Evolutionary conservation across 2,888 invertebrate species (phyloP).

Genomic region (Caenorhabditis zanzibari): DNA sequence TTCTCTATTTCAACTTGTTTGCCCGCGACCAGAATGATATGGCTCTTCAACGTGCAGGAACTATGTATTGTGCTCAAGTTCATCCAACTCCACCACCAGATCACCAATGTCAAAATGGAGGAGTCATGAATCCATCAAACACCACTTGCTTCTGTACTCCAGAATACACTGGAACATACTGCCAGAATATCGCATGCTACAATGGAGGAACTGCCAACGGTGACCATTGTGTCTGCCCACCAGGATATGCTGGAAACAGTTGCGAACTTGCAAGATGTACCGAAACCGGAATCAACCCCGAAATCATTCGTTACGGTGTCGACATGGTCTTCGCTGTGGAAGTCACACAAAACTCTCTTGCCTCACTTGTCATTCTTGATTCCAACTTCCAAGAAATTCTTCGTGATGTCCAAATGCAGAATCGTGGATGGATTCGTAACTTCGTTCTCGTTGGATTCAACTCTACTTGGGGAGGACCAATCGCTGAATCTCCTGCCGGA

Average conservation of each 20-base stretch:
- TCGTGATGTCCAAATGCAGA: conserved; percentile 68
- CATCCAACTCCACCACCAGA: conserved; percentile 72
- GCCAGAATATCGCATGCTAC: conserved; percentile 73
- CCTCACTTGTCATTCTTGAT: conserved; percentile 63
- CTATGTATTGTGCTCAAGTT: conserved; percentile 72
- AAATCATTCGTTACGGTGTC: conserved; percentile 64
- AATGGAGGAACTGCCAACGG: conserved; percentile 75
- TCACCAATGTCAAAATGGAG: conserved; percentile 77
- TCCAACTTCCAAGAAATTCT: conserved; percentile 69
- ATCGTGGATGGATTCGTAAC: conserved; percentile 71
- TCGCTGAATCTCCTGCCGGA: conserved; percentile 58
- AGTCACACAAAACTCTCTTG: conserved; percentile 64
- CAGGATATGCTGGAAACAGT: conserved; percentile 72
- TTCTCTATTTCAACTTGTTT: conserved; percentile 78
- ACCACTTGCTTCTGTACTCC: conserved; percentile 77
- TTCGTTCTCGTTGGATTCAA: conserved; percentile 74
- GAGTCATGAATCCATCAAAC: conserved; percentile 72
- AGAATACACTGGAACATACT: conserved; percentile 73
- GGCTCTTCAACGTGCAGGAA: conserved; percentile 76
- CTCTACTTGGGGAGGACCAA: conserved; percentile 74
- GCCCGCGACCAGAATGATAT: conserved; percentile 72
- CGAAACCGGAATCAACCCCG: conserved; percentile 66
- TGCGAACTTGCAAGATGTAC: conserved; percentile 74
- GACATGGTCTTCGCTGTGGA: conserved; percentile 77
- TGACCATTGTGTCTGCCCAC: conserved; percentile 72